Evolutionary conservation across 2,888 invertebrate genomes (phyloP), one percentile per base, ranked within the genome.

Genomic region (Idaea biselata): DNA sequence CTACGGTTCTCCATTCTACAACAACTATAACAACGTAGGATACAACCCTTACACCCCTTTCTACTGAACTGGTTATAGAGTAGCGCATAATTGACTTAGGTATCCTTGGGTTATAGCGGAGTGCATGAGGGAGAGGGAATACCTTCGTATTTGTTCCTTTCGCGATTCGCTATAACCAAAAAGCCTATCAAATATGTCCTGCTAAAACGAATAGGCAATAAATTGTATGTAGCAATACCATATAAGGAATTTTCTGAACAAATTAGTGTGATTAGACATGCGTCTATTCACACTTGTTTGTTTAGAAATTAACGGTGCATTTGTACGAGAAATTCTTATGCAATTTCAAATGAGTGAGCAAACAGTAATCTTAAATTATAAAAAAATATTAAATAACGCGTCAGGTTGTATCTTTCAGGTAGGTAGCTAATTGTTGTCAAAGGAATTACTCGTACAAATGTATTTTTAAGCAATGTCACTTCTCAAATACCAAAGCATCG

Each of bases 1-100:
- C 56, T 55, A 55, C 55, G 14, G 18, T 7, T 18, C 56, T 6
- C 14, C 56, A 18, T 56, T 18, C 56, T 56, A 56, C 56, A 56
- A 56, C 56, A 56, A 56, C 56, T 56, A 14, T 11, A 14, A 11
- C 18, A 11, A 18, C 7, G 11, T 16, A 16, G 16, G 2, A 55
- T 16, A 16, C 16, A 55, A 7, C 18, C 18, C 7, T 4, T 56
- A 18, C 56, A n/a, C 55, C 7, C 44, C 44, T 44, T 44, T 14
- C 44, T 44, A 44, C 44, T 44, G 44, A 44, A 44, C 44, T 56
- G 56, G 18, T 56, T 14, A 56, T 17, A 17, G 18, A 14, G 18
- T 14, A 17, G 17, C 17, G 11, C 56, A 18, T 18, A 55, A 56
- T 56, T 56, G 56, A 18, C 16, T 16, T 18, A 18, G 18, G 25